These are phyloP conservation scores for Columbina picui DNA, from an alignment of 2,113 vertebrate genomes.

Conservation along the genomic window DNA sequence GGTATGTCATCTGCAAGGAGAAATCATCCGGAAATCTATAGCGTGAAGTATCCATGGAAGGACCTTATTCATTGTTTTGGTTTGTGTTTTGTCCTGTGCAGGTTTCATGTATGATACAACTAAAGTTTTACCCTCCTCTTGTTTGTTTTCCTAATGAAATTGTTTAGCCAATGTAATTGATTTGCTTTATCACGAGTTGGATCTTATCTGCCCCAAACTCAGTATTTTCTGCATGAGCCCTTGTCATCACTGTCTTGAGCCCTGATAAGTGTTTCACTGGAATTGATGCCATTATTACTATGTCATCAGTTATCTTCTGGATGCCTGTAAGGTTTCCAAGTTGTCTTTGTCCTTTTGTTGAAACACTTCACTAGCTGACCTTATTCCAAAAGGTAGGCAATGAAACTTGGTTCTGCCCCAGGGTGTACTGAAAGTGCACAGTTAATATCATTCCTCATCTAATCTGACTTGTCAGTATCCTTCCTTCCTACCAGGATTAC, in stretches of 20 bases:
- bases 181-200: neutral
- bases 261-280: fast-evolving
- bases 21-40: neutral
- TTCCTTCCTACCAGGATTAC: neutral
- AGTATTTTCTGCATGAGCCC: neutral
- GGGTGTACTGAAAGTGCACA: neutral
- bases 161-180: neutral
- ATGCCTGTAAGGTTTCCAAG: neutral
- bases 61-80: neutral
- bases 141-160: neutral
- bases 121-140: neutral
- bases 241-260: neutral
- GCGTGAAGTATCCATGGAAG: neutral
- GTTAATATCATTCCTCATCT: neutral
- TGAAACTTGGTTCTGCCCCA: neutral
- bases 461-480: neutral
- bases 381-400: neutral
- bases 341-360: neutral
- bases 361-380: neutral
- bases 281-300: neutral
- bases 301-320: neutral
- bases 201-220: neutral
- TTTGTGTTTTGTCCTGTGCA: neutral
- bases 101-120: neutral
- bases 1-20: neutral